Conservation (phyloP, 1,140 invertebrate species). For the Sitodiplosis mosellana region DNA sequence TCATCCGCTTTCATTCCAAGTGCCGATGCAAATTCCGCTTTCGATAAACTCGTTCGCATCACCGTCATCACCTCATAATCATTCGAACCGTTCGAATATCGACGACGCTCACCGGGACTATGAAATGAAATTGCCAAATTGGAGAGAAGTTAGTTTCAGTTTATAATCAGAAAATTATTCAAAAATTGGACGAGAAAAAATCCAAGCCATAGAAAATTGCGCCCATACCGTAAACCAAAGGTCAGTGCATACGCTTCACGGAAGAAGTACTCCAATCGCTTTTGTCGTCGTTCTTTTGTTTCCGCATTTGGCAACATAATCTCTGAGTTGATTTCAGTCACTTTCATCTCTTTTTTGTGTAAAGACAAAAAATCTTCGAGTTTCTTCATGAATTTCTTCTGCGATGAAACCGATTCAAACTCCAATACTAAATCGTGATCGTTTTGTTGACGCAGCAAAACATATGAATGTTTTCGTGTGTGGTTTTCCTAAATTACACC, state of each 20-base stretch:
- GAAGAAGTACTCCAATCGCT: slow-evolving; percentile 94
- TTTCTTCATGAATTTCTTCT: slow-evolving; percentile 80
- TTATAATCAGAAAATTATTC: background rate
- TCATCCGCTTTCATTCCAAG: slow-evolving; percentile 92
- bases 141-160: background rate
- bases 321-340: slow-evolving; percentile 40
- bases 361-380: slow-evolving; percentile 65
- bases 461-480: slow-evolving; percentile 62
- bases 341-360: slow-evolving; percentile 51
- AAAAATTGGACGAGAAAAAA: background rate
- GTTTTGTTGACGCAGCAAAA: slow-evolving; percentile 68
- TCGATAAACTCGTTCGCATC: slow-evolving; percentile 83
- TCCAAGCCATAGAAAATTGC: slow-evolving; percentile 15
- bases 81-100: slow-evolving; percentile 49
- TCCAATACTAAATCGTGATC: slow-evolving; percentile 96
- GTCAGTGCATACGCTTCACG: slow-evolving; percentile 92
- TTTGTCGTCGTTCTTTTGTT: slow-evolving; percentile 85
- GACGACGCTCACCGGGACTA: slow-evolving; percentile 45
- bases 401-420: slow-evolving; percentile 60
- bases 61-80: slow-evolving; percentile 75
- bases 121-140: too few relatives aligned
- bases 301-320: slow-evolving; percentile 85
- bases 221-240: slow-evolving; percentile 48
- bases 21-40: slow-evolving; percentile 91
- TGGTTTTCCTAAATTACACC: slow-evolving; percentile 33